These are phyloP conservation scores for Melanocharis versteri DNA, from an alignment of 2,113 vertebrate genomes.

Conservation along the genomic window DNA sequence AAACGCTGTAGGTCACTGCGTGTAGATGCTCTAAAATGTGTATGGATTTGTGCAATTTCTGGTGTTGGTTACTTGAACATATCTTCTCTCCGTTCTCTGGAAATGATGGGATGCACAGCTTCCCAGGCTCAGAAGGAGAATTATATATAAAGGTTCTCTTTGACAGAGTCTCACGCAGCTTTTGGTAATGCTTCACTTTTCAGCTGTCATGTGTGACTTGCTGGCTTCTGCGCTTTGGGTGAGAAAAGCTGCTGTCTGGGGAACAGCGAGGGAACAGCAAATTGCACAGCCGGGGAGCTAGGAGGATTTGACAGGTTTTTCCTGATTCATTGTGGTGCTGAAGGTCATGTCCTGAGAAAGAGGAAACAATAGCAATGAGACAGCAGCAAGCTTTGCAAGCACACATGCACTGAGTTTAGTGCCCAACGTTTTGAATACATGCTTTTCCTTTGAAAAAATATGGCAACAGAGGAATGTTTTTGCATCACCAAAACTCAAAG, in stretches of 20 bases:
- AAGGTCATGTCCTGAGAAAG: slow-evolving; percentile 57
- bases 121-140: background rate
- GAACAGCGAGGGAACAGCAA: slow-evolving; percentile 6
- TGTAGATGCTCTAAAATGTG: background rate
- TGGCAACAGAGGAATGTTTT: background rate
- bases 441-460: background rate
- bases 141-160: background rate
- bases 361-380: slow-evolving; percentile 20
- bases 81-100: background rate
- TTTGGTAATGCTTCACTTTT: slow-evolving; percentile 26
- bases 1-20: background rate
- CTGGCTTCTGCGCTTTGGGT: slow-evolving; percentile 18
- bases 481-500: background rate
- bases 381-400: background rate
- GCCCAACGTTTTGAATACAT: background rate
- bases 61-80: background rate
- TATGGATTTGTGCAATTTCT: background rate
- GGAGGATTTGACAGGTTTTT: slow-evolving; percentile 11
- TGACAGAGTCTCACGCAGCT: background rate
- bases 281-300: slow-evolving; percentile 3
- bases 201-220: slow-evolving; percentile 16
- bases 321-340: slow-evolving; percentile 36
- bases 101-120: background rate
- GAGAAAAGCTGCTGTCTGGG: background rate
- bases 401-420: background rate